Conservation (phyloP, 1,140 invertebrate genomes). For the Drosophila eugracilis region DNA sequence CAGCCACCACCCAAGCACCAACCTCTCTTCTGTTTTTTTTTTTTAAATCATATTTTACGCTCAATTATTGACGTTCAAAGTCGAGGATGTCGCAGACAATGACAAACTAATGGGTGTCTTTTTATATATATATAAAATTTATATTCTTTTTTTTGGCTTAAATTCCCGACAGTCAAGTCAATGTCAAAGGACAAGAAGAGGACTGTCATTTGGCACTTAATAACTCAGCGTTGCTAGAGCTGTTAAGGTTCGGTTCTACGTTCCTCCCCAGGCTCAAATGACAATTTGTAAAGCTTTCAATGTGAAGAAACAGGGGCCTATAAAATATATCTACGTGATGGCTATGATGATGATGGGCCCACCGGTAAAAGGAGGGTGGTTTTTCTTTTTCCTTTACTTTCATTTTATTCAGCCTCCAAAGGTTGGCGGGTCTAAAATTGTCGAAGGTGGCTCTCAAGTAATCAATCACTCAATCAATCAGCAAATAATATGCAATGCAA, state of each 20-base stretch:
- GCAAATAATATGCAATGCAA: conserved; percentile 83
- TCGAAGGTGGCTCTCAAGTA: conserved; percentile 42
- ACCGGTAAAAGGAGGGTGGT: conserved; percentile 1
- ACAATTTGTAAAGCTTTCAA: conserved; percentile 82
- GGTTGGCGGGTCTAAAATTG: conserved; percentile 6
- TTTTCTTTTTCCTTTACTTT: not conserved
- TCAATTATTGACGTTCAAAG: conserved; percentile 81
- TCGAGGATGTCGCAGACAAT: conserved; percentile 71
- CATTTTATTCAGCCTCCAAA: too few relatives aligned
- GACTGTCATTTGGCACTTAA: conserved; percentile 74
- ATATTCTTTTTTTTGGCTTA: not conserved
- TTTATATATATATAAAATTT: too few relatives aligned
- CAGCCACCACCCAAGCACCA: not conserved
- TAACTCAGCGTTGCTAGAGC: conserved; percentile 37
- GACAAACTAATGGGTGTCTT: conserved; percentile 71
- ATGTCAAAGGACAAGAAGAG: conserved; percentile 50
- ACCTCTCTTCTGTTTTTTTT: conserved; percentile 33
- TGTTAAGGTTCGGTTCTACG: not conserved
- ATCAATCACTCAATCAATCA: conserved; percentile 83
- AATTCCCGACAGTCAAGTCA: conserved; percentile 41
- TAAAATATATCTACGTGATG: conserved; percentile 57
- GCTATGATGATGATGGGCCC: not conserved
- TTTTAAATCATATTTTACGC: conserved; percentile 79
- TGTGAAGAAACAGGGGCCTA: conserved; percentile 62
- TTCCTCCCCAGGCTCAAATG: conserved; percentile 62